phyloP scores from a whole-genome alignment of 92 coral and sea anemone species.

The Metridium senile region DNA sequence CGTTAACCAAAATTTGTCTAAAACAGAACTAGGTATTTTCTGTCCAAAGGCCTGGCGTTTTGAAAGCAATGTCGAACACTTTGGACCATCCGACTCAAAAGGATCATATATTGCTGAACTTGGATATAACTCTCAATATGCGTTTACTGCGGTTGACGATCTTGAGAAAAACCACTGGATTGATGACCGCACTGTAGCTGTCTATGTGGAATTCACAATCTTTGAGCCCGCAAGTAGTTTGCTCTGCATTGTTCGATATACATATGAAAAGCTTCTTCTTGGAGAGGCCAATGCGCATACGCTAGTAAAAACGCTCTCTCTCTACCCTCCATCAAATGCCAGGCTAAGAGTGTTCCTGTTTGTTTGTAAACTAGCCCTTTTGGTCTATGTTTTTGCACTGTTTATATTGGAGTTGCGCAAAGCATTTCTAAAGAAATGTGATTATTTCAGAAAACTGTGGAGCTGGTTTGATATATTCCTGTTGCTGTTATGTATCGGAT shows the following conservation, averaged over 20 bases:
- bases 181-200: slow-evolving; percentile 62
- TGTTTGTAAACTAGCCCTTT: slow-evolving; percentile 54
- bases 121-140: slow-evolving; percentile 68
- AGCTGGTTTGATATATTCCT: slow-evolving; percentile 70
- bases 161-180: slow-evolving; percentile 62
- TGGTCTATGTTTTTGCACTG: slow-evolving; percentile 54
- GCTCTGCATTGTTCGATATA: slow-evolving; percentile 69
- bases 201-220: slow-evolving; percentile 76
- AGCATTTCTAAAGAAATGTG: slow-evolving; percentile 51
- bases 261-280: slow-evolving; percentile 58
- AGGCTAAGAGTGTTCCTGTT: slow-evolving; percentile 43
- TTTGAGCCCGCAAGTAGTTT: slow-evolving; percentile 79
- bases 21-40: slow-evolving; percentile 27
- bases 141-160: slow-evolving; percentile 54
- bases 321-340: slow-evolving; percentile 68
- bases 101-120: slow-evolving; percentile 83
- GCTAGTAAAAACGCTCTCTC: slow-evolving; percentile 50
- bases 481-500: slow-evolving; percentile 33
- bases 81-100: slow-evolving; percentile 28
- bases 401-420: slow-evolving; percentile 54
- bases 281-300: slow-evolving; percentile 47
- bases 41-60: slow-evolving; percentile 83
- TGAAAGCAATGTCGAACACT: slow-evolving; percentile 27
- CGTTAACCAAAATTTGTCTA: slow-evolving; percentile 31
- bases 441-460: slow-evolving; percentile 64